phyloP scores from a whole-genome alignment of 92 coral and sea anemone species.

The Phenganax subtilis region DNA sequence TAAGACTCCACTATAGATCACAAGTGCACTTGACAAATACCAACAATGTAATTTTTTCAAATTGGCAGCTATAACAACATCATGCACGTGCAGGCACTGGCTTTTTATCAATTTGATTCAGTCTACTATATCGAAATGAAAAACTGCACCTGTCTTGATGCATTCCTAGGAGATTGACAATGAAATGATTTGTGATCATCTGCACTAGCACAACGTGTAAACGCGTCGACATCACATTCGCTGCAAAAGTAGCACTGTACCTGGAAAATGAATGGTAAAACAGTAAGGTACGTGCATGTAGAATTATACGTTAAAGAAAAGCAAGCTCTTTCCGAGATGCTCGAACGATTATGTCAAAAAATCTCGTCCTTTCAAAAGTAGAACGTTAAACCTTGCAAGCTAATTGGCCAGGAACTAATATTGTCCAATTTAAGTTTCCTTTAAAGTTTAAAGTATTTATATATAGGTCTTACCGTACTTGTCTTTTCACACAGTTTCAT shows the following conservation, averaged over 20 bases:
- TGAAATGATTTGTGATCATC: constrained; percentile 67
- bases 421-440: background rate
- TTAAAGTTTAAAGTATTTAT: background rate
- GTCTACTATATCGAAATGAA: background rate
- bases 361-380: background rate
- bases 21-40: no score
- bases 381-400: no score
- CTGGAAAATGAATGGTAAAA: constrained; percentile 29
- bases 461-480: constrained; percentile 55
- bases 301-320: background rate
- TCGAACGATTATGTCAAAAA: background rate
- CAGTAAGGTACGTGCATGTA: background rate
- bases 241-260: constrained; percentile 89
- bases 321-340: background rate
- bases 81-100: background rate
- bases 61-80: background rate
- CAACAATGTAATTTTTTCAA: background rate
- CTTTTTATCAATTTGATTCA: no score
- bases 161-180: constrained; percentile 67
- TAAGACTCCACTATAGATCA: no score
- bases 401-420: background rate
- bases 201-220: constrained; percentile 59
- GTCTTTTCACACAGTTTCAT: constrained; percentile 76
- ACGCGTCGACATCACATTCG: constrained; percentile 52
- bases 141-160: constrained; percentile 28